Evolutionary conservation across 1,140 invertebrate genomes (phyloP), one percentile per base, ranked within the genome.

Genomic region (Brachionus rotundiformis): DNA sequence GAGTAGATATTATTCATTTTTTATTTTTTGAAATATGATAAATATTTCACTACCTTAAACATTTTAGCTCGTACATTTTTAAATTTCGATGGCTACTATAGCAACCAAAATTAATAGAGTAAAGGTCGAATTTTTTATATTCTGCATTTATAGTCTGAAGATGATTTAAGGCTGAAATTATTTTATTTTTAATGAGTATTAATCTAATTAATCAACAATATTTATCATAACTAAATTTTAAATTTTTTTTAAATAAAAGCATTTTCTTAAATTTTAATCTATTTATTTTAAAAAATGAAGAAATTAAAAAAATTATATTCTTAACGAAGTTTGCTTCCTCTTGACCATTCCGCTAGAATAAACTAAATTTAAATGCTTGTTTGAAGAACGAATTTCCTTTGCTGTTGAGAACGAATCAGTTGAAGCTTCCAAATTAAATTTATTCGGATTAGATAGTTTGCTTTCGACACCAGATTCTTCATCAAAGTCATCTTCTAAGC

Each of bases 61-160:
- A 19, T 63, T 27, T 13, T 27, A 29, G n/a, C 11, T 27, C 8
- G 19, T 68, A 68, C n/a, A 68, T 39, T 68, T 68, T 68, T 63
- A 27, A 27, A 33, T 16, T 68, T 8, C 8, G 16, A 63, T 19
- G 63, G 63, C 31, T 68, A 68, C 63, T 68, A 68, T 68, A 68
- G 63, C 63, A 68, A 68, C 63, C 31, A 36, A 68, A 68, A 29
- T 63, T 23, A 63, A 81, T 25, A 47, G 77, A 76, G 27, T 39
- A 79, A 80, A 59, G 47, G 47, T 25, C 47, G 47, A 54, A 54
- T 19, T 54, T 54, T 23, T 10, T 54, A 8, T 19, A 19, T 54
- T 49, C 16, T 54, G 3, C 16, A 3, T 49, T 54, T 19, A 54
- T 54, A 54, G 47, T 54, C n/a, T 54, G 39, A 41, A 41, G 39